Conservation (phyloP, 1,140 invertebrate genomes). For the Adelges cooleyi region DNA sequence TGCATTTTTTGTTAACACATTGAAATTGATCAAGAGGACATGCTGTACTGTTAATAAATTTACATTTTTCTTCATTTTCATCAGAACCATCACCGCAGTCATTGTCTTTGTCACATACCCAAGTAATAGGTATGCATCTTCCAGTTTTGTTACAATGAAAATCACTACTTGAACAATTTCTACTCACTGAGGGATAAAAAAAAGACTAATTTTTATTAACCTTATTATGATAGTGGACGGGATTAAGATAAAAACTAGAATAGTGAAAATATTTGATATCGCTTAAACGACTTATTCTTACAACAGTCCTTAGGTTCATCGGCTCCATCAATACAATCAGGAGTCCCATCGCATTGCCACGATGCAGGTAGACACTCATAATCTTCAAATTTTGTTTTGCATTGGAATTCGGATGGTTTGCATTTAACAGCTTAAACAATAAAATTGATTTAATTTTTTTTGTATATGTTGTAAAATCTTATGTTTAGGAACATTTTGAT, state of each 20-base stretch:
- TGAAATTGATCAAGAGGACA: slow-evolving; percentile 39
- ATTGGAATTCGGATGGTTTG: slow-evolving; percentile 30
- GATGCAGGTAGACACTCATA: slow-evolving; percentile 48
- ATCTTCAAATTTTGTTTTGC: slow-evolving; percentile 25
- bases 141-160: slow-evolving; percentile 52
- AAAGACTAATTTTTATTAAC: no score
- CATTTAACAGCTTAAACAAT: slow-evolving; percentile 28
- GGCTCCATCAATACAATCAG: slow-evolving; percentile 55
- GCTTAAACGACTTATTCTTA: slow-evolving; percentile 31
- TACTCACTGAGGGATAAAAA: slow-evolving; percentile 35
- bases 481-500: no score
- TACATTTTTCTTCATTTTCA: slow-evolving; percentile 37
- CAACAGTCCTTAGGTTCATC: slow-evolving; percentile 46
- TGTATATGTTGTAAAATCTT: no score
- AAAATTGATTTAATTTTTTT: background rate
- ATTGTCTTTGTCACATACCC: slow-evolving; percentile 62
- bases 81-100: slow-evolving; percentile 54
- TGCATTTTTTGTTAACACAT: slow-evolving; percentile 47
- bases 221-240: no score
- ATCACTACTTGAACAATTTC: slow-evolving; percentile 42
- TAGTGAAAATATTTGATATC: no score
- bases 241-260: no score
- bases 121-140: slow-evolving; percentile 55
- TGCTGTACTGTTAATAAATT: slow-evolving; percentile 1
- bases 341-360: slow-evolving; percentile 58